Evolutionary conservation across 2,888 invertebrate species (phyloP).

Genomic region (Xestia ashworthii): DNA sequence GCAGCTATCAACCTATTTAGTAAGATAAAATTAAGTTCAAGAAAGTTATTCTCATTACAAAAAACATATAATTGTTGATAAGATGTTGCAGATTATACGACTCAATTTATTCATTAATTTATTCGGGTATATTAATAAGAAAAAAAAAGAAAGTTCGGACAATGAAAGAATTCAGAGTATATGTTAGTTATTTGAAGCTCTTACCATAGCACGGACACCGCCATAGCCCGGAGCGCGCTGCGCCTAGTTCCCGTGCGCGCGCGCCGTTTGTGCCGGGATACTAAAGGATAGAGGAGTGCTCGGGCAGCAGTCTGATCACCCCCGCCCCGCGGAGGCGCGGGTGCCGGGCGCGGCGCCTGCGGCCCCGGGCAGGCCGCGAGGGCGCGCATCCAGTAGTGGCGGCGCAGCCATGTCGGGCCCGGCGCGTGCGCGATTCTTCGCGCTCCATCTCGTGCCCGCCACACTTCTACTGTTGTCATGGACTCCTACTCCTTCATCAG

Average conservation of each 20-base stretch:
- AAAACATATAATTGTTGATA: slow-evolving; percentile 12
- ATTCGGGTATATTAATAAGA: neutral
- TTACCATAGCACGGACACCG: slow-evolving; percentile 89
- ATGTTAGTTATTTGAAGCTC: slow-evolving; percentile 58
- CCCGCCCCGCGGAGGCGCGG: slow-evolving; percentile 78
- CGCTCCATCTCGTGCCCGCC: slow-evolving; percentile 82
- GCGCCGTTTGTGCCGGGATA: slow-evolving; percentile 89
- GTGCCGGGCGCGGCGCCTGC: slow-evolving; percentile 73
- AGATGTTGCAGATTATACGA: slow-evolving; percentile 2
- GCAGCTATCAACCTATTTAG: slow-evolving; percentile 84
- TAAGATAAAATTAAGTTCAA: slow-evolving; percentile 50
- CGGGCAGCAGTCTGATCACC: slow-evolving; percentile 81
- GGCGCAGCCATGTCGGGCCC: slow-evolving; percentile 90
- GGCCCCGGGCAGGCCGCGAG: slow-evolving; percentile 73
- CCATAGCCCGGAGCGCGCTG: slow-evolving; percentile 89
- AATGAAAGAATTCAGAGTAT: slow-evolving; percentile 25
- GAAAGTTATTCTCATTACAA: slow-evolving; percentile 32
- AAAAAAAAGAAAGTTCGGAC: slow-evolving; percentile 7
- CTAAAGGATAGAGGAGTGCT: slow-evolving; percentile 87
- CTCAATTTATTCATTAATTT: neutral
- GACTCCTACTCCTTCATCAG: slow-evolving; percentile 77
- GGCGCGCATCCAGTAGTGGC: slow-evolving; percentile 87
- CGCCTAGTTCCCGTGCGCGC: slow-evolving; percentile 89
- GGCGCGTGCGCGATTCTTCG: slow-evolving; percentile 86
- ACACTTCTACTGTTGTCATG: slow-evolving; percentile 80